Evolutionary conservation across 2,888 invertebrate species (phyloP).

Genomic region (Teleiodes luculella): DNA sequence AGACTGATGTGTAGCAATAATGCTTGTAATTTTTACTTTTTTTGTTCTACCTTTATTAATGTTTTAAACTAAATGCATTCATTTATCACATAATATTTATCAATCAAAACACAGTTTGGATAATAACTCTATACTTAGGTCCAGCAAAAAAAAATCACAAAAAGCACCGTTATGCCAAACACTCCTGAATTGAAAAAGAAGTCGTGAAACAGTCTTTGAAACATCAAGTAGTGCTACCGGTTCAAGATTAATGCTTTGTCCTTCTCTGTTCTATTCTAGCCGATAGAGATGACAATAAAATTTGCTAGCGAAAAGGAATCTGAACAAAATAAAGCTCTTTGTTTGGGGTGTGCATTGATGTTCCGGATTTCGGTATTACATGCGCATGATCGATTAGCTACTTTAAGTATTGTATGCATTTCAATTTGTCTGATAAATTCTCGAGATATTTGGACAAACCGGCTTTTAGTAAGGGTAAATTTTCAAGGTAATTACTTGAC

Average conservation of each 20-base stretch:
- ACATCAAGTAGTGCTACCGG: constrained; percentile 17
- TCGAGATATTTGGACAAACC: background rate
- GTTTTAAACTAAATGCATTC: too few species aligned
- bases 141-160: background rate
- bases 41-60: too few species aligned
- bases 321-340: constrained; percentile 23
- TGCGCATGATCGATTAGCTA: constrained; percentile 28
- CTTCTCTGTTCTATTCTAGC: background rate
- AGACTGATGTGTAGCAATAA: too few species aligned
- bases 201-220: constrained; percentile 23
- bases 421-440: background rate
- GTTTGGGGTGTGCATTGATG: constrained; percentile 29
- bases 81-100: too few species aligned
- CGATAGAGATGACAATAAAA: background rate
- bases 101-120: background rate
- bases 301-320: constrained; percentile 15
- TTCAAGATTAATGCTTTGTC: background rate
- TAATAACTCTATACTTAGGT: too few species aligned
- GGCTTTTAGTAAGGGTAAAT: background rate
- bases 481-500: background rate
- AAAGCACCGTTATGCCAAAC: constrained; percentile 19
- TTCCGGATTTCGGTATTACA: constrained; percentile 30
- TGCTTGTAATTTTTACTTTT: too few species aligned
- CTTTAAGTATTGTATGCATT: background rate
- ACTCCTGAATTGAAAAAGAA: constrained; percentile 22